phyloP scores from a whole-genome alignment of 2,797 vertebrate species.

The Parambassis ranga region DNA sequence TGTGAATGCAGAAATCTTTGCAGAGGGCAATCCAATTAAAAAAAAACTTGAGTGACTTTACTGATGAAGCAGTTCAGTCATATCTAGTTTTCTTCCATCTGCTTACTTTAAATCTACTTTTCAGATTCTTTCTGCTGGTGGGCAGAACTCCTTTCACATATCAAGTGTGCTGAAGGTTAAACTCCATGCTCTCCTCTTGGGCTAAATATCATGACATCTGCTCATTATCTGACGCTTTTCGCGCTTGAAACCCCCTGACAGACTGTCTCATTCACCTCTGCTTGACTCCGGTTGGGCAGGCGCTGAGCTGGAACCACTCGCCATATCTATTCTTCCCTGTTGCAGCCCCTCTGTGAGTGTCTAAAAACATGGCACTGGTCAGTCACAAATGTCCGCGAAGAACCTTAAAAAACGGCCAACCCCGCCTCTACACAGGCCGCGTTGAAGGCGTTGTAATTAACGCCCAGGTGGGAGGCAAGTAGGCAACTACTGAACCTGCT shows the following conservation, averaged over 20 bases:
- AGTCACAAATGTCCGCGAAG: conserved; percentile 29
- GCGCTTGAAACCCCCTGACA: conserved; percentile 55
- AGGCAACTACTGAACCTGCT: conserved; percentile 56
- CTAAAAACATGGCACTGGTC: conserved; percentile 24
- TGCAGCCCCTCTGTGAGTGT: neutral
- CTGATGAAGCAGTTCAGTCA: conserved; percentile 17
- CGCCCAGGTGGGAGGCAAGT: conserved; percentile 74
- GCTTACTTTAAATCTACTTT: conserved; percentile 35
- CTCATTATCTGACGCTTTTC: conserved; percentile 70
- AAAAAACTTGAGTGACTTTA: conserved; percentile 1
- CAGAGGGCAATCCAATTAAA: neutral
- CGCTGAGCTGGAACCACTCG: conserved; percentile 57
- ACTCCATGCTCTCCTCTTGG: conserved; percentile 56
- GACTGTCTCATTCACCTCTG: conserved; percentile 71
- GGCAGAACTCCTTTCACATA: conserved; percentile 21
- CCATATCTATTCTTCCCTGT: conserved; percentile 26
- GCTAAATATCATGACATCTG: conserved; percentile 75
- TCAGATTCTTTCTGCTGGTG: conserved; percentile 13
- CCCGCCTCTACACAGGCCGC: neutral
- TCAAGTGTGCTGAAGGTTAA: conserved; percentile 52
- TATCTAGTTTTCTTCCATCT: conserved; percentile 43
- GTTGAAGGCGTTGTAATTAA: conserved; percentile 77
- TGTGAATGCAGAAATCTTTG: neutral
- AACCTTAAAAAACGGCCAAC: conserved; percentile 47
- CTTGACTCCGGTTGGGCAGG: conserved; percentile 56